A percentile compares a stretch with the other conserved stretches of the same genome.
Conservation (phyloP, 2,797 vertebrate species). For the Mormyrus hasselquistii region DNA sequence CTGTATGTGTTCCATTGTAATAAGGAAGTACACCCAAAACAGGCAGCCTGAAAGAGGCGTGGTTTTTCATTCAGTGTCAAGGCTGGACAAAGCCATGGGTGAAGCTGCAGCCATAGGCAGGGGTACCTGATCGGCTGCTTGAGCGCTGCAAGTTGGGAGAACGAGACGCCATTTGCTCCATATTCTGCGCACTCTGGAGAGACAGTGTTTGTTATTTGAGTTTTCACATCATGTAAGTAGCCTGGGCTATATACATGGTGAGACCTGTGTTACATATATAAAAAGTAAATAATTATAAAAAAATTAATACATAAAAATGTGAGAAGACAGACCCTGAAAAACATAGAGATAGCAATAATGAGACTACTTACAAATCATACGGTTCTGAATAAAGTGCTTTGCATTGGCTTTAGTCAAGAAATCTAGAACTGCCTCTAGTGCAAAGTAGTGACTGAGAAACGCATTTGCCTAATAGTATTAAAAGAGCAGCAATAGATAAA, state of each 20-base stretch:
- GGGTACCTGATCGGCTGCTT: conserved; percentile 53
- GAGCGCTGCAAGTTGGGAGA: conserved; percentile 43
- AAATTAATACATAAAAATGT: background rate
- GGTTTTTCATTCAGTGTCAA: background rate
- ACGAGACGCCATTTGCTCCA: conserved; percentile 47
- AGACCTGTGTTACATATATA: background rate
- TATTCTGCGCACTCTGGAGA: conserved; percentile 47
- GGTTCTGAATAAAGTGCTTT: background rate
- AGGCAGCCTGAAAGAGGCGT: background rate
- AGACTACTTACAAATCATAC: background rate
- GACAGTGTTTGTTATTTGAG: background rate
- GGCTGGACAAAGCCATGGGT: background rate
- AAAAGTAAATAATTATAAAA: background rate
- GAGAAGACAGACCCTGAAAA: background rate
- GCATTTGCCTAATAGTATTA: background rate
- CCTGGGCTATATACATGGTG: background rate
- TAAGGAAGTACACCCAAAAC: background rate
- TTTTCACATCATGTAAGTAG: background rate
- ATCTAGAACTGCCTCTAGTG: background rate
- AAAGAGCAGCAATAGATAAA: background rate
- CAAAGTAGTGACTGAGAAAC: background rate
- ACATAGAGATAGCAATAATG: background rate
- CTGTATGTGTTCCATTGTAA: background rate
- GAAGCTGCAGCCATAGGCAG: background rate
- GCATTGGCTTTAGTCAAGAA: background rate